A percentile compares a stretch with the other conserved stretches of the same genome.
phyloP scores from a whole-genome alignment of 1,140 invertebrate species.

The Megalonaias nervosa region DNA sequence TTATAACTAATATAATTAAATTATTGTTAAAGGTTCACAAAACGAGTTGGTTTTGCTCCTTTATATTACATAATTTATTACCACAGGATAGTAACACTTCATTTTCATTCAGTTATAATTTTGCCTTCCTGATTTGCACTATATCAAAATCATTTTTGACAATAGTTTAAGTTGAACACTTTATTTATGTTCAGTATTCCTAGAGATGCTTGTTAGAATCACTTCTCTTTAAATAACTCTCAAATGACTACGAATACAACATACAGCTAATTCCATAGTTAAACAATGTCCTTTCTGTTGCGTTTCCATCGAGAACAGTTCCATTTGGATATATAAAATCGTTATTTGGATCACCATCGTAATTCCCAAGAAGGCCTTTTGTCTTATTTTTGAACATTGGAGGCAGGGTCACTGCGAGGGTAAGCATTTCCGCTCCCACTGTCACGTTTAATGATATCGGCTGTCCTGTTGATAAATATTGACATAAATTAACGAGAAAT shows the following conservation, averaged over 20 bases:
- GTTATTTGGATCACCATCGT: conserved; percentile 13
- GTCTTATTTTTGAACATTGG: conserved; percentile 4
- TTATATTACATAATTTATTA: no score
- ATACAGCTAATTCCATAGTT: conserved; percentile 9
- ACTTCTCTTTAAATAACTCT: no score
- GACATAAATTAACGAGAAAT: neutral
- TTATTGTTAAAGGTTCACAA: no score
- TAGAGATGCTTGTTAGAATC: no score
- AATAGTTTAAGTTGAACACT: no score
- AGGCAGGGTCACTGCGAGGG: neutral
- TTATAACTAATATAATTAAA: no score
- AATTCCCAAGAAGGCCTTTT: conserved; percentile 21
- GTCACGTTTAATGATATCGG: conserved; percentile 16
- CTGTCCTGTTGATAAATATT: conserved; percentile 6
- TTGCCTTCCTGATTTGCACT: no score
- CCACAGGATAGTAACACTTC: no score
- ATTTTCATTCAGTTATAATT: no score
- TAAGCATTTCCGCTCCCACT: conserved; percentile 11
- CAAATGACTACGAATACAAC: neutral
- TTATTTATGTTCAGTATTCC: no score
- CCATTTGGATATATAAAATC: conserved; percentile 23
- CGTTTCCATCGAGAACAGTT: conserved; percentile 9
- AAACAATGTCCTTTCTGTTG: conserved; percentile 21
- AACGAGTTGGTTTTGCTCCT: no score
- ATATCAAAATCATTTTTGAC: no score